Evolutionary conservation across 2,797 vertebrate genomes (phyloP).

Genomic region (Sebastes kiyomatsui): DNA sequence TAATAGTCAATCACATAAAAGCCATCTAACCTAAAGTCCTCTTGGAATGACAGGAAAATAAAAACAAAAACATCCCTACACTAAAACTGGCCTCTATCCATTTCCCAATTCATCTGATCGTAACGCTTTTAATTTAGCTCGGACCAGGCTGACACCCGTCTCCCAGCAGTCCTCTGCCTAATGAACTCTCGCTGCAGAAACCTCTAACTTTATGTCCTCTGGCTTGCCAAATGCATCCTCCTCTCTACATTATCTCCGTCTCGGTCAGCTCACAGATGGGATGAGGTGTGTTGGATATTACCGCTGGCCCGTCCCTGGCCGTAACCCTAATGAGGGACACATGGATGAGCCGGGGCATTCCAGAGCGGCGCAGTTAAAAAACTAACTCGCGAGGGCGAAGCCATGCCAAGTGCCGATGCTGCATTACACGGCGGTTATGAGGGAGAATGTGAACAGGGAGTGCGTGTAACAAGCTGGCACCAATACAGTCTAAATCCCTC

Average conservation of each 20-base stretch:
- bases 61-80: slow-evolving; percentile 14
- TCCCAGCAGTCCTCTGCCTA: slow-evolving; percentile 53
- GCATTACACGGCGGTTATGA: slow-evolving; percentile 55
- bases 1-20: background rate
- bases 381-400: slow-evolving; percentile 33
- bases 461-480: slow-evolving; percentile 74
- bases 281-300: slow-evolving; percentile 66
- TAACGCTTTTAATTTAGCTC: slow-evolving; percentile 53
- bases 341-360: slow-evolving; percentile 54
- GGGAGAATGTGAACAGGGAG: slow-evolving; percentile 58
- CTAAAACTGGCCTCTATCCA: slow-evolving; percentile 24
- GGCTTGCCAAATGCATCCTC: slow-evolving; percentile 66
- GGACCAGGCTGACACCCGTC: slow-evolving; percentile 39
- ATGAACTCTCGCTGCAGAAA: slow-evolving; percentile 65
- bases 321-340: slow-evolving; percentile 71
- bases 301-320: slow-evolving; percentile 52
- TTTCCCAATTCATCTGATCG: slow-evolving; percentile 37
- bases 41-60: background rate
- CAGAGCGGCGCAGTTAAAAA: slow-evolving; percentile 45
- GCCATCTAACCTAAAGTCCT: background rate
- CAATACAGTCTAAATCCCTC: slow-evolving; percentile 73
- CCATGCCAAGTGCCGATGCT: slow-evolving; percentile 44
- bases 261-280: slow-evolving; percentile 67
- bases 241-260: slow-evolving; percentile 60
- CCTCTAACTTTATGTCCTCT: slow-evolving; percentile 60